Evolutionary conservation across 2,888 invertebrate species (phyloP), one percentile per base, ranked within the genome.

Genomic region (Apantesis nais): DNA sequence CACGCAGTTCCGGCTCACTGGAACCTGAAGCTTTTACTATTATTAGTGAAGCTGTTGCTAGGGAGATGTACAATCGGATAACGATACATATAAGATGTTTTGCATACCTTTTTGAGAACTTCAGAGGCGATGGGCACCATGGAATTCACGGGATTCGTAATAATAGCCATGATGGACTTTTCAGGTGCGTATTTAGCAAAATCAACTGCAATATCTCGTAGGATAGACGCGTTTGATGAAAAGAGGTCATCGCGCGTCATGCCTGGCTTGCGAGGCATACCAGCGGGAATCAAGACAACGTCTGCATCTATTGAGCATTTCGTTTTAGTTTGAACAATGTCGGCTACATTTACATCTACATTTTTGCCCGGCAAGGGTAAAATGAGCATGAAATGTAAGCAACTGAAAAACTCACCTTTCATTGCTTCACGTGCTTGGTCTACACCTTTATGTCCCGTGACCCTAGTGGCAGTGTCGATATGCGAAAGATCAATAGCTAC

Each of bases 241-340:
- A 99, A 99, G 70, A 99, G 96, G 94, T 99, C 99, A 92, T 99
- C 99, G 82, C 99, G 96, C 61, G 99, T 99, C 99, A 99, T 99
- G 89, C 99, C 99, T n/a, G 99, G 99, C 93, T 99, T 99, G 85
- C 99, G 97, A 69, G 99, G 99, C 8, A 99, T 99, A 73, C 99
- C 99, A 71, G 99, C 99, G 1, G 99, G 99, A 85, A 99, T 98
- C 74, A 99, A 97, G n/a, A 99, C 98, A 22, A 99, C 96, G 89
- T 99, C 96, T 19, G 97, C 94, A 75, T 85, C 96, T 95, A 85
- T 58, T 58, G 29, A 39, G 25, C 2, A 34, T 34, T n/a, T 19
- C n/a, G 55, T 55, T 55, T 55, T 55, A 55, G 25, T 55, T 25
- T 55, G 2, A 25, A 25, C 12, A 55, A 25, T 25, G 14, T 25